phyloP scores from a whole-genome alignment of 53 echinoderm and acorn worm species.

The Stichopus horrens region DNA sequence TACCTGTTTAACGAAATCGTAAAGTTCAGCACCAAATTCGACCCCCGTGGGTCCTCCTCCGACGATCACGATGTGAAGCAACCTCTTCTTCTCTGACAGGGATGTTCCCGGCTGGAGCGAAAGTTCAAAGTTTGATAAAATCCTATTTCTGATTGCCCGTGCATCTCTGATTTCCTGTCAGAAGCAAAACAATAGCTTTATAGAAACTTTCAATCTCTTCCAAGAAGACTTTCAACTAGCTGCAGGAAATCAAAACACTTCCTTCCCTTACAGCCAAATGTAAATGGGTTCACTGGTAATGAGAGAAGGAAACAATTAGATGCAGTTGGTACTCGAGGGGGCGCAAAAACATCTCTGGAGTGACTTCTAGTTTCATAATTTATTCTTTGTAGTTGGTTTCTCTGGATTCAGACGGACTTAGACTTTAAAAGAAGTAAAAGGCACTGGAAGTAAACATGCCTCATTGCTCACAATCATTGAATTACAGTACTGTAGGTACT shows the following conservation, averaged over 20 bases:
- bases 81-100: conserved; percentile 59
- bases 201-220: not conserved
- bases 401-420: no score
- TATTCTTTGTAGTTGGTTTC: no score
- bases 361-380: no score
- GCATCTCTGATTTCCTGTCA: conserved; percentile 90
- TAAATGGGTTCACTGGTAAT: no score
- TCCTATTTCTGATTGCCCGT: conserved; percentile 81
- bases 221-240: not conserved
- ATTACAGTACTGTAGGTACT: no score
- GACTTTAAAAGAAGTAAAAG: no score
- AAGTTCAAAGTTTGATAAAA: conserved; percentile 92
- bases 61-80: conserved; percentile 86
- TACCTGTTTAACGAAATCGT: conserved; percentile 94
- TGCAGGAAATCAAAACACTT: not conserved
- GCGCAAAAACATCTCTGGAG: no score
- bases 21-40: conserved; percentile 96
- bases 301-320: no score
- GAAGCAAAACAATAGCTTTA: not conserved
- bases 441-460: no score
- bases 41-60: conserved; percentile 98
- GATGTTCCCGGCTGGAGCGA: conserved; percentile 83
- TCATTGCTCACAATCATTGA: no score
- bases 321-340: no score
- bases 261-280: not conserved